Conservation (phyloP, 2,888 invertebrate genomes). For the Cheilosia grossa region DNA sequence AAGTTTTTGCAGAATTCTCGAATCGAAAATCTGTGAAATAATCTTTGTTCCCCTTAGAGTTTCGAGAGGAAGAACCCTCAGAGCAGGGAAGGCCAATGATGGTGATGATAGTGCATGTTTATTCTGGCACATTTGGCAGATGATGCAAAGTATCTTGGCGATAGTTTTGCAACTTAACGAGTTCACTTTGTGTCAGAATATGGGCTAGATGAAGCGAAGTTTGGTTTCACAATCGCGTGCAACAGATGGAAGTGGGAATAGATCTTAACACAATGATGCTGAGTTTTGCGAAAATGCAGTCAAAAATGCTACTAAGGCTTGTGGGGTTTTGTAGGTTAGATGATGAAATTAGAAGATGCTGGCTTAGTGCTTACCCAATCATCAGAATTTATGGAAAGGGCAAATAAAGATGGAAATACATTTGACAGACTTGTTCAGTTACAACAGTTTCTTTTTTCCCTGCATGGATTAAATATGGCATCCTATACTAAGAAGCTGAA, state of each 20-base stretch:
- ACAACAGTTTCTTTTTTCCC: too few relatives aligned
- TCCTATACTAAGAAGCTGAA: too few relatives aligned
- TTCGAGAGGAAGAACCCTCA: background rate
- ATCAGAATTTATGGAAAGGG: too few relatives aligned
- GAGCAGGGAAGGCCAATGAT: slow-evolving; percentile 4
- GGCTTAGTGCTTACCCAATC: too few relatives aligned
- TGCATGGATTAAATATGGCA: too few relatives aligned
- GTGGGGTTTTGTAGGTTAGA: too few relatives aligned
- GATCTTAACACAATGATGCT: slow-evolving; percentile 23
- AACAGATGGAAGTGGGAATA: slow-evolving; percentile 7
- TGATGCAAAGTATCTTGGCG: slow-evolving; percentile 29
- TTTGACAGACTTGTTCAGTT: too few relatives aligned
- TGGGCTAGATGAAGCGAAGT: slow-evolving; percentile 9
- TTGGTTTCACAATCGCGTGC: slow-evolving; percentile 29
- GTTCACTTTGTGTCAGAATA: slow-evolving; percentile 42
- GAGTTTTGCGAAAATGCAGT: background rate
- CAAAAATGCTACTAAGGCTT: background rate
- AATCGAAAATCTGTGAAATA: slow-evolving; percentile 43
- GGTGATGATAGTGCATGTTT: slow-evolving; percentile 18
- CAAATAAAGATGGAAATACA: too few relatives aligned
- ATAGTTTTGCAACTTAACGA: slow-evolving; percentile 52
- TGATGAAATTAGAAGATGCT: too few relatives aligned
- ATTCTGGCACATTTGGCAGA: slow-evolving; percentile 16
- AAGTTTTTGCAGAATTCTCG: slow-evolving; percentile 42
- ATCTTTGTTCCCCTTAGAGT: background rate